These are phyloP conservation scores for Heliconius ismenius DNA, from an alignment of 2,888 invertebrate species.

Conservation along the genomic window DNA sequence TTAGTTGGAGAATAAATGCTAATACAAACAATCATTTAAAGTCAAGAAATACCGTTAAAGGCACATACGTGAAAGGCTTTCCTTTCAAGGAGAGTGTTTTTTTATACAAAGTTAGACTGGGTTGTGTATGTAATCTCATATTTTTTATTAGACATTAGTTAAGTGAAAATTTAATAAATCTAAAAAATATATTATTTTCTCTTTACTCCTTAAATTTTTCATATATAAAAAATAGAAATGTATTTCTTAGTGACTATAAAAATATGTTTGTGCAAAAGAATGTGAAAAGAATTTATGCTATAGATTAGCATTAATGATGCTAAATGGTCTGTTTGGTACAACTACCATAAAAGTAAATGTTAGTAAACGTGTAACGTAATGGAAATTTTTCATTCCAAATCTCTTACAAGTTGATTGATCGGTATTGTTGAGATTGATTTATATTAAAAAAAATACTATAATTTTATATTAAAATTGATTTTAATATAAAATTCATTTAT, in stretches of 20 bases:
- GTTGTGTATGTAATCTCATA: no score
- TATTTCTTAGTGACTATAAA: no score
- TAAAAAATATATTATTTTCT: neutral
- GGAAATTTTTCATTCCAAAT: constrained; percentile 9
- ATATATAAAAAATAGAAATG: no score
- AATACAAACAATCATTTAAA: constrained; percentile 59
- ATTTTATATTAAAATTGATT: no score
- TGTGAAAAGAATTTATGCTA: no score
- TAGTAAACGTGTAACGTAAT: constrained; percentile 19
- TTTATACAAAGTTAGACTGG: neutral
- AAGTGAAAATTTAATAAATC: neutral
- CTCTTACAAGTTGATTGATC: neutral
- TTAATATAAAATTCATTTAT: no score
- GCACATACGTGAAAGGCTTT: neutral
- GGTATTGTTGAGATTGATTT: no score
- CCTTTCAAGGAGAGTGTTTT: neutral
- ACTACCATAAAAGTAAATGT: neutral
- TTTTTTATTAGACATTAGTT: neutral
- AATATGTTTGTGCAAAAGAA: no score
- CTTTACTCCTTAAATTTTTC: neutral
- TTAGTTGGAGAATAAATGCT: constrained; percentile 60
- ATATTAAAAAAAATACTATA: no score
- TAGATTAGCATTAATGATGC: neutral
- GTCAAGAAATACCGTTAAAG: constrained; percentile 52
- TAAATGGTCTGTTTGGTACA: constrained; percentile 29